Conservation (phyloP, 2,797 vertebrate species). For the Muraenolepis orangiensis region DNA sequence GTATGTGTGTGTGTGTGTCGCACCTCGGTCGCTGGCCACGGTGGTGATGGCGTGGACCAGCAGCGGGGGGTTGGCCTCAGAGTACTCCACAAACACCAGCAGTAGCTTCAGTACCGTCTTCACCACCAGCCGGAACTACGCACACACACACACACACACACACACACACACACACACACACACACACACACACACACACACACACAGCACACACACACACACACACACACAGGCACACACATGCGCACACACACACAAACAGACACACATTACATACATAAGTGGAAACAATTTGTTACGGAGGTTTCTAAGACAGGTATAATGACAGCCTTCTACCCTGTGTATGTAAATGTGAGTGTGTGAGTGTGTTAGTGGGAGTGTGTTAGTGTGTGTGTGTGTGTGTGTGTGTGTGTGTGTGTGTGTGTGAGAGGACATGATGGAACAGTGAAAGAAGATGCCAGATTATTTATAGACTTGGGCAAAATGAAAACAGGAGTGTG, state of each 20-base stretch:
- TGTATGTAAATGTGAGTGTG: neutral
- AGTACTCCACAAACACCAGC: constrained; percentile 94
- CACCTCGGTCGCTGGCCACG: constrained; percentile 84
- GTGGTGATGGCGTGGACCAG: constrained; percentile 80
- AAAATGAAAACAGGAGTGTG: neutral
- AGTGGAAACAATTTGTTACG: neutral
- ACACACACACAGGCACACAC: constrained; percentile 8
- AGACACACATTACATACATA: neutral
- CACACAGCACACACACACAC: constrained; percentile 8
- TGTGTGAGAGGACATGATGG: neutral
- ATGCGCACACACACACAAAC: neutral
- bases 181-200: neutral
- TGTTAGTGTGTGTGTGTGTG: constrained; percentile 11
- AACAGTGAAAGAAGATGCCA: constrained; percentile 2
- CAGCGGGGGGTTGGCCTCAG: constrained; percentile 81
- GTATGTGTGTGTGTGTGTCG: no score
- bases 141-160: neutral
- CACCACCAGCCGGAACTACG: constrained; percentile 91
- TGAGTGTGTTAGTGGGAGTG: neutral
- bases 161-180: constrained; percentile 7
- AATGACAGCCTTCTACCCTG: neutral
- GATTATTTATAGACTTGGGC: neutral
- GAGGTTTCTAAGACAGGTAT: neutral
- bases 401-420: neutral
- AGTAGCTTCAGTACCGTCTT: constrained; percentile 91